phyloP scores from a whole-genome alignment of 2,113 vertebrate species.

The Barnardius zonarius region DNA sequence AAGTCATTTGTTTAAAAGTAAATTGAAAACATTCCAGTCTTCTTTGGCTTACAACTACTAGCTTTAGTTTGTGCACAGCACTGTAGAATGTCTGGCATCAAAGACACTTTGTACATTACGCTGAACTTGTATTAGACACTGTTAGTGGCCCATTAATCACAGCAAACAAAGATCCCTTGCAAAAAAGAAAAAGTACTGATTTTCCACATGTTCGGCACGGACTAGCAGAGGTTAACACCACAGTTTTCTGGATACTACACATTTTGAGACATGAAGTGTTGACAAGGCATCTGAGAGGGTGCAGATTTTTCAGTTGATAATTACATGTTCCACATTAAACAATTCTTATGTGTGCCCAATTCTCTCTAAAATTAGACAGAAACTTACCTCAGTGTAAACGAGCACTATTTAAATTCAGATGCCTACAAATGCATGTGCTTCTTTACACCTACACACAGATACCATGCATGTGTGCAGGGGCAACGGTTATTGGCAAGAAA shows the following conservation, averaged over 20 bases:
- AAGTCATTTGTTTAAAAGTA: conserved; percentile 62
- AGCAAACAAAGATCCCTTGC: conserved; percentile 56
- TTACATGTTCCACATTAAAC: neutral
- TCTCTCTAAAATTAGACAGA: neutral
- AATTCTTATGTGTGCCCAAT: neutral
- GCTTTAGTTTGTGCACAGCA: conserved; percentile 55
- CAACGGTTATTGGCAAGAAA: neutral
- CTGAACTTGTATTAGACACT: conserved; percentile 41
- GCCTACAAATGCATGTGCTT: neutral
- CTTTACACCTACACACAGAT: neutral
- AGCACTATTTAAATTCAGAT: neutral
- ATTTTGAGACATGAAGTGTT: neutral
- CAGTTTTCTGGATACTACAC: neutral
- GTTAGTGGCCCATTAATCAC: conserved; percentile 58
- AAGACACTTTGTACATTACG: conserved; percentile 59
- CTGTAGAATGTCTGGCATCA: conserved; percentile 66
- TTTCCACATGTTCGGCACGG: conserved; percentile 13
- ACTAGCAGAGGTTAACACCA: conserved; percentile 41
- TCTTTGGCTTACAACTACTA: conserved; percentile 44
- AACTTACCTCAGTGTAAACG: neutral
- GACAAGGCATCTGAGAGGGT: neutral
- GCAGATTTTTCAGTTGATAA: conserved; percentile 21
- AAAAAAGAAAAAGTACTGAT: conserved; percentile 2
- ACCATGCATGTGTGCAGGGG: neutral
- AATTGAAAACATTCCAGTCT: conserved; percentile 68